A percentile compares a stretch with the other conserved stretches of the same genome.
Evolutionary conservation across 2,113 vertebrate species (phyloP).

Genomic region (Eulemur macaco): DNA sequence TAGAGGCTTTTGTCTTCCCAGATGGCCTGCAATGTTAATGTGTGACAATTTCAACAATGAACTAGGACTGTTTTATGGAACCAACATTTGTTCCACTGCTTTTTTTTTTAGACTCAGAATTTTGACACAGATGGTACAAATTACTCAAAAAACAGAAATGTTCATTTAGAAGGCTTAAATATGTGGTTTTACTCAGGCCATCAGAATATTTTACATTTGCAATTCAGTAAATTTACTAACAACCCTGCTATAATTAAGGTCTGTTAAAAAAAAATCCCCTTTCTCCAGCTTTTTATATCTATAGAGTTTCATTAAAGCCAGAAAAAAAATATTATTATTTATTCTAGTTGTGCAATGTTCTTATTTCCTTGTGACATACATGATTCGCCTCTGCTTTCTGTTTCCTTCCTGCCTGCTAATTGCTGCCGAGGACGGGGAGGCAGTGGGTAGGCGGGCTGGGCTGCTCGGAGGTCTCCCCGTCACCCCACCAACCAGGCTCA

Average conservation of each 20-base stretch:
- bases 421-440: background rate
- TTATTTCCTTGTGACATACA: slow-evolving; percentile 82
- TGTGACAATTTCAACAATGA: slow-evolving; percentile 93
- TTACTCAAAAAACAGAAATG: slow-evolving; percentile 91
- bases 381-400: slow-evolving; percentile 75
- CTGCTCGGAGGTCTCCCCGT: background rate
- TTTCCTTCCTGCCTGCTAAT: slow-evolving; percentile 74
- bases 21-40: slow-evolving; percentile 91
- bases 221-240: slow-evolving; percentile 89
- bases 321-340: slow-evolving; percentile 85
- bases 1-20: slow-evolving; percentile 91
- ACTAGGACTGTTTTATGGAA: slow-evolving; percentile 92
- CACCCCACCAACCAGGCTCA: background rate
- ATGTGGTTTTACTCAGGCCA: slow-evolving; percentile 89
- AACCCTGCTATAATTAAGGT: slow-evolving; percentile 88
- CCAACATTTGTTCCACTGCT: slow-evolving; percentile 91
- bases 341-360: slow-evolving; percentile 83
- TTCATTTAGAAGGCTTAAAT: slow-evolving; percentile 92
- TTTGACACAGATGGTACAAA: slow-evolving; percentile 93
- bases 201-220: slow-evolving; percentile 88
- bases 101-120: slow-evolving; percentile 90
- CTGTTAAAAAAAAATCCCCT: slow-evolving; percentile 82
- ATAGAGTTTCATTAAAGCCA: slow-evolving; percentile 82
- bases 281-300: slow-evolving; percentile 83
- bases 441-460: background rate